Conservation (phyloP, 2,797 vertebrate genomes). For the Bucorvus abyssinicus region DNA sequence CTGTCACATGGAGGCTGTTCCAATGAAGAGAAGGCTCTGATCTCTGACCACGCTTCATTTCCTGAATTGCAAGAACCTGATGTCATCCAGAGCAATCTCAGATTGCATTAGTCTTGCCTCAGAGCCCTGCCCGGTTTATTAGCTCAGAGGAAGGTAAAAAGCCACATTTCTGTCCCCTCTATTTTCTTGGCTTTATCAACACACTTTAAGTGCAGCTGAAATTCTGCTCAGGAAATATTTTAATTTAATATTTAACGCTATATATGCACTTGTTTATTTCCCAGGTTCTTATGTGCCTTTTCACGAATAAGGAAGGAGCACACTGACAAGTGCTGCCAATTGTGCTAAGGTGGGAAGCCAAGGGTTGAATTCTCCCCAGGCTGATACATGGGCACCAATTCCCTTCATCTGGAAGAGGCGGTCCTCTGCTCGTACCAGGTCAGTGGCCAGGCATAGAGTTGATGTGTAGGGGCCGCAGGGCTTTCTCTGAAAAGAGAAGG, state of each 20-base stretch:
- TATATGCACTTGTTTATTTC: background rate
- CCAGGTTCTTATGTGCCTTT: background rate
- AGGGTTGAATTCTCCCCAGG: background rate
- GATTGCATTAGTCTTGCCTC: background rate
- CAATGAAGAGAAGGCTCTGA: background rate
- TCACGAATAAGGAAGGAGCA: background rate
- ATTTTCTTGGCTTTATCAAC: background rate
- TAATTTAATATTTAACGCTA: background rate
- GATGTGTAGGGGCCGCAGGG: background rate
- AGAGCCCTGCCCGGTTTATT: background rate
- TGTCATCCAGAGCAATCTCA: background rate
- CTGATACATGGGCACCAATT: background rate
- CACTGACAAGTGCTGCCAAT: background rate
- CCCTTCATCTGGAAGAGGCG: background rate
- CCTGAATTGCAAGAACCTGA: background rate
- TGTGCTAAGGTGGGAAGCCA: background rate
- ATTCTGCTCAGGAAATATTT: background rate
- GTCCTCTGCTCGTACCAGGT: accelerated
- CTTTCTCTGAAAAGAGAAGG: background rate
- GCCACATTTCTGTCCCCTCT: background rate
- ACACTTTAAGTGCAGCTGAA: background rate
- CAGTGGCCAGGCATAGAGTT: background rate
- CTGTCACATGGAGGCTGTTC: background rate
- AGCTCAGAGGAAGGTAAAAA: background rate
- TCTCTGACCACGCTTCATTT: background rate